Base-by-base conservation (phyloP, 2,797 vertebrate species). In the Brachymystax lenok region DNA sequence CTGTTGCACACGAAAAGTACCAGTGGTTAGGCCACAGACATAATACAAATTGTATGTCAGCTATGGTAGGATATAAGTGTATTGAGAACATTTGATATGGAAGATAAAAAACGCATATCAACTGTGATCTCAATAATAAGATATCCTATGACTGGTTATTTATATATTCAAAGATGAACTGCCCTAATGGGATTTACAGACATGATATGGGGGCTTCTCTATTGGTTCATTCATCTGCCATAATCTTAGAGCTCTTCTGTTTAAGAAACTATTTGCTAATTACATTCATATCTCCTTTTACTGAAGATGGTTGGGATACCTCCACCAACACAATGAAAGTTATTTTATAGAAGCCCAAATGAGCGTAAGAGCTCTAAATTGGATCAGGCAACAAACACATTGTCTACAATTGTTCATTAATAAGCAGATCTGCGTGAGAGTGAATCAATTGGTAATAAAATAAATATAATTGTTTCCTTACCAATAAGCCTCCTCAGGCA, bases 391-490 rank as follows among this genome's bases (percentile, higher is more conserved):
- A 51, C 69, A 78, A 68, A 74, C 61, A n/a, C 66, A 74, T 80
- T 86, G 76, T 80, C 78, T 78, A 69, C 74, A 13, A 14, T 74
- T 80, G 78, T 80, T 82, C 56, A 74, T 78, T 30, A 73, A 61
- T 67, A 74, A 69, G 28, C 73, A 61, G 66, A 80, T 82, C 68
- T 74, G 75, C 63, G 40, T 56, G 30, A 86, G 67, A 59, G 69
- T 61, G 54, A 16, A 46, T 46, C 10, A 54, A 63, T 16, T 14
- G 56, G 71, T 28, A 74, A 74, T 24, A 59, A 74, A 46, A 81
- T 73, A 83, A 81, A 77, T 51, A 71, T 63, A 54, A 80, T 64
- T 84, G 80, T 84, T 80, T 85, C 71, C 54, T 14, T 51, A 59
- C 69, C 69, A 79, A 69, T 80, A 40, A 73, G 40, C 56, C 64